A percentile compares a stretch with the other conserved stretches of the same genome.
phyloP scores from a whole-genome alignment of 2,888 invertebrate species.

The Apotomis betuletana region DNA sequence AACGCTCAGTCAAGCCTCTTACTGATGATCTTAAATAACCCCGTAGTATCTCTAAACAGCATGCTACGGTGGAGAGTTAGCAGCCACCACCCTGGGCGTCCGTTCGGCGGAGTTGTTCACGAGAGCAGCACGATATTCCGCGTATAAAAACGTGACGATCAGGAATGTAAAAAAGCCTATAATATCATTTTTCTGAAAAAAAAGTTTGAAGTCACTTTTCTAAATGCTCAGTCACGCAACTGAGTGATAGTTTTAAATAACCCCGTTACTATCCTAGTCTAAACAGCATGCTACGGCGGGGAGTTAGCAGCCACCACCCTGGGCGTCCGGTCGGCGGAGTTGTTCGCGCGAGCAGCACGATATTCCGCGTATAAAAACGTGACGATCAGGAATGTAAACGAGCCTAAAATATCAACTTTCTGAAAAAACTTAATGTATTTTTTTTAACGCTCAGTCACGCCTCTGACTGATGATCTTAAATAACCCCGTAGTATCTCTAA shows the following conservation, averaged over 20 bases:
- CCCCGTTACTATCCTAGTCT: background rate
- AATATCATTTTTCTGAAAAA: conserved; percentile 53
- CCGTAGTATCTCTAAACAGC: no score
- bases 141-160: no score
- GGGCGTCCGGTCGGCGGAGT: conserved; percentile 58
- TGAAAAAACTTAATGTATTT: no score
- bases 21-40: no score
- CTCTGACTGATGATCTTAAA: no score
- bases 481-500: background rate
- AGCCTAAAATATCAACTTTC: conserved; percentile 50
- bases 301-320: conserved; percentile 58
- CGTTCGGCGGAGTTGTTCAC: conserved; percentile 56
- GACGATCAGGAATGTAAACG: conserved; percentile 69
- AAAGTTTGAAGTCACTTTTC: no score
- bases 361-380: no score
- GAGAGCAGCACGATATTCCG: conserved; percentile 68
- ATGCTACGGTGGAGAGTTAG: conserved; percentile 45
- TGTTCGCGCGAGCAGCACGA: conserved; percentile 65
- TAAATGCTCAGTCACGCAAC: no score
- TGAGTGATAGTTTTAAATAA: no score
- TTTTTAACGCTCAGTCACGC: no score
- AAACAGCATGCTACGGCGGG: conserved; percentile 36
- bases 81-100: conserved; percentile 62
- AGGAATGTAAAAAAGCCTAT: conserved; percentile 75
- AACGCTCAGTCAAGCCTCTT: no score